Conservation (phyloP, 2,113 vertebrate genomes). For the Pampusana beccarii region DNA sequence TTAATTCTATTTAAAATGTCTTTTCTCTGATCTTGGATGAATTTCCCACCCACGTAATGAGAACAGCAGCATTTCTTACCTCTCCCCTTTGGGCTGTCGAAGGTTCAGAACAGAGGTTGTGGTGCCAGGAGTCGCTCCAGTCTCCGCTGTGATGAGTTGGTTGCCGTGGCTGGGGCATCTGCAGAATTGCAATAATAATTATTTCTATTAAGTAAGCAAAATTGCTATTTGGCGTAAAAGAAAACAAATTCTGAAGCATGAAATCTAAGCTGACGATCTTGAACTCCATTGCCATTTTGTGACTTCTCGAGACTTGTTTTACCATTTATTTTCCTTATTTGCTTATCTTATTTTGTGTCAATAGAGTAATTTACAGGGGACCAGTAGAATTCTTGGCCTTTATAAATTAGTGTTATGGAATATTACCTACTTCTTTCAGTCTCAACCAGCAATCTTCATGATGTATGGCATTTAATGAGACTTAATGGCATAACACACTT, state of each 20-base stretch:
- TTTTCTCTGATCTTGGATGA: neutral
- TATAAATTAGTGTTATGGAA: neutral
- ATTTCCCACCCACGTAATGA: neutral
- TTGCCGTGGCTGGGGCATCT: neutral
- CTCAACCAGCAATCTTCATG: neutral
- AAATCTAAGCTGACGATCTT: neutral
- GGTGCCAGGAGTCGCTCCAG: neutral
- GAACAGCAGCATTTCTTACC: neutral
- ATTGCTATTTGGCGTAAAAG: neutral
- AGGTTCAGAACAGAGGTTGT: neutral
- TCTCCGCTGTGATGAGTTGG: accelerated
- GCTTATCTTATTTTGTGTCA: neutral
- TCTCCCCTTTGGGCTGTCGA: neutral
- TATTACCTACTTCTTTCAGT: slow-evolving; percentile 9
- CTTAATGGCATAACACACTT: slow-evolving; percentile 30
- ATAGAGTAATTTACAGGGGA: neutral
- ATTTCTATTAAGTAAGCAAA: neutral
- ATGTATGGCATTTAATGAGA: slow-evolving; percentile 36
- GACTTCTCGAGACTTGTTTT: neutral
- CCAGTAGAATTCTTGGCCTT: slow-evolving; percentile 1
- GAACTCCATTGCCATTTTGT: neutral
- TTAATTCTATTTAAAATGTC: neutral
- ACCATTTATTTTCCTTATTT: neutral
- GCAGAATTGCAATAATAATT: neutral
- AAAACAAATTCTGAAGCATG: neutral